A percentile compares a stretch with the other conserved stretches of the same genome.
Conservation (phyloP, 2,113 vertebrate species). For the Falco punctatus region DNA sequence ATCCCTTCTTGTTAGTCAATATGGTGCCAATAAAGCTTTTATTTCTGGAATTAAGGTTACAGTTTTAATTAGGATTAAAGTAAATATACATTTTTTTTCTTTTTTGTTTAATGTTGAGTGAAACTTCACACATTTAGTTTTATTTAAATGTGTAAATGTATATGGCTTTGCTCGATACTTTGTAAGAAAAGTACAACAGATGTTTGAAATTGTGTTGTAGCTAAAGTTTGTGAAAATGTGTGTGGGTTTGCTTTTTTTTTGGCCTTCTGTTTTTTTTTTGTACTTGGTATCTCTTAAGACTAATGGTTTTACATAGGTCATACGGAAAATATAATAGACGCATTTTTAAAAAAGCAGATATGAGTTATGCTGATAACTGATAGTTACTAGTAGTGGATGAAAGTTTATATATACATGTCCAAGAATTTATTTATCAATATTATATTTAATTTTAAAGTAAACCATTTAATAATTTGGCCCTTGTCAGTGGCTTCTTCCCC, state of each 20-base stretch:
- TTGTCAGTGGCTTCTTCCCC: background rate
- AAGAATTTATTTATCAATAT: background rate
- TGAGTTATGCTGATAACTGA: background rate
- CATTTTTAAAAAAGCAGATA: background rate
- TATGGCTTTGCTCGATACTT: background rate
- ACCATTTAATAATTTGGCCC: background rate
- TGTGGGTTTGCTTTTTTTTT: background rate
- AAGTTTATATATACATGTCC: background rate
- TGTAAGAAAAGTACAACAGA: background rate
- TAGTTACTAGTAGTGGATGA: background rate
- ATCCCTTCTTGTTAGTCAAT: background rate
- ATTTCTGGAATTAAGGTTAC: background rate
- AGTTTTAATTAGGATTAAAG: background rate
- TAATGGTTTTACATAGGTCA: background rate
- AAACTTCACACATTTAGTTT: background rate
- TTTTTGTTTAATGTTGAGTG: background rate
- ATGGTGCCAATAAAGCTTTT: background rate
- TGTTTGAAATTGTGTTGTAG: background rate
- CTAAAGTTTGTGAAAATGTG: background rate
- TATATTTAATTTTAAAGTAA: background rate
- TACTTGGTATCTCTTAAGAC: background rate
- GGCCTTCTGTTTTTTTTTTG: background rate
- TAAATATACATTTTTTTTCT: background rate
- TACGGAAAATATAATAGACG: background rate
- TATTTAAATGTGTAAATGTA: background rate